phyloP scores from a whole-genome alignment of 2,888 invertebrate species.

The Camponotus fellah region DNA sequence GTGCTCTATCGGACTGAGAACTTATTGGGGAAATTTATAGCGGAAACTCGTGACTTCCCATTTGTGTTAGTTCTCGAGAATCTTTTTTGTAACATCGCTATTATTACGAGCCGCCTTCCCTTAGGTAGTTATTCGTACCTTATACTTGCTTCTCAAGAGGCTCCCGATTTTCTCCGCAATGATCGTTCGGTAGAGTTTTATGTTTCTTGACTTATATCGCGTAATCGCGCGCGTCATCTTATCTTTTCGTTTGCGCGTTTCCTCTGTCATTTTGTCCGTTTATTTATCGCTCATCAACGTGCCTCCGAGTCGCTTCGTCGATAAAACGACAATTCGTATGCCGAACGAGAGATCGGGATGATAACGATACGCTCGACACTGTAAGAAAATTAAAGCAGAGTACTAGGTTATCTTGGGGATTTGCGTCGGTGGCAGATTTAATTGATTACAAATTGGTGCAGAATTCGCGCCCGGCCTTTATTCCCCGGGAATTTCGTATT shows the following conservation, averaged over 20 bases:
- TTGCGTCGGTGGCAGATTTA: conserved; percentile 39
- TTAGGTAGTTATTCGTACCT: conserved; percentile 30
- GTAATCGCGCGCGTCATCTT: conserved; percentile 13
- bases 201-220: conserved; percentile 15
- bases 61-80: not conserved
- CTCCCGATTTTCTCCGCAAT: not conserved
- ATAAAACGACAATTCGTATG: conserved; percentile 32
- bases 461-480: conserved; percentile 2
- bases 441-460: conserved; percentile 51
- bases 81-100: conserved; percentile 16
- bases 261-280: not conserved
- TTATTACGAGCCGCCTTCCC: conserved; percentile 5
- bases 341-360: conserved; percentile 11
- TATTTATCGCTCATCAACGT: conserved; percentile 37
- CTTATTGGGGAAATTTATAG: conserved; percentile 55
- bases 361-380: not conserved
- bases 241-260: conserved; percentile 3
- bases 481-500: conserved; percentile 31
- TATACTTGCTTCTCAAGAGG: conserved; percentile 11
- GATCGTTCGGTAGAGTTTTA: conserved; percentile 17
- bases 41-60: conserved; percentile 24
- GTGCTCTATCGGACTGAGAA: conserved; percentile 61
- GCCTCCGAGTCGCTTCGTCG: not conserved
- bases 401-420: conserved; percentile 33
- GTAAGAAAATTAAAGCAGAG: conserved; percentile 31